Conservation (phyloP, 2,797 vertebrate species). For the Masticophis lateralis region DNA sequence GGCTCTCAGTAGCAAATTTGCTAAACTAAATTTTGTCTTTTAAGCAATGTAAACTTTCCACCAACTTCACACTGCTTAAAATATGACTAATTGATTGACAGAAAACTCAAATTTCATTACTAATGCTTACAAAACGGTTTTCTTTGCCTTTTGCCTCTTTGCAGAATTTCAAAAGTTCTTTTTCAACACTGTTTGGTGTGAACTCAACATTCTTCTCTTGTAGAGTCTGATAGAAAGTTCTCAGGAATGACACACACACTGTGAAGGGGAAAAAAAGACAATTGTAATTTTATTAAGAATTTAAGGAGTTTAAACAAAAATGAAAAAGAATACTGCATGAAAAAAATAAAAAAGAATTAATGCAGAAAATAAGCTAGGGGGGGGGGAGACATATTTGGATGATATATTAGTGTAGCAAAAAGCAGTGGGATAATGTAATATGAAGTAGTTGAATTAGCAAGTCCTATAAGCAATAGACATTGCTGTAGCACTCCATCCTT, state of each 20-base stretch:
- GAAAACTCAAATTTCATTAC: not conserved
- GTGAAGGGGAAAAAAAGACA: slow-evolving; percentile 51
- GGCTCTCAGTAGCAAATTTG: not conserved
- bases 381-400: not conserved
- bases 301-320: not conserved
- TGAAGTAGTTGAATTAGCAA: not conserved
- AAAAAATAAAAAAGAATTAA: not conserved
- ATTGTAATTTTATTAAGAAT: not conserved
- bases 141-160: slow-evolving; percentile 91
- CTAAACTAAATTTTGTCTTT: not conserved
- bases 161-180: slow-evolving; percentile 82
- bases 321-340: no score
- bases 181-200: slow-evolving; percentile 81
- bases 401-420: not conserved
- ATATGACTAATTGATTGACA: not conserved
- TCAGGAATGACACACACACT: slow-evolving; percentile 90
- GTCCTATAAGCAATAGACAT: not conserved
- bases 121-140: slow-evolving; percentile 87
- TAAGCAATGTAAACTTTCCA: not conserved
- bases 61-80: not conserved
- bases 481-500: not conserved
- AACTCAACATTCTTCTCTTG: slow-evolving; percentile 81
- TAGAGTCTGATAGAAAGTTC: slow-evolving; percentile 86
- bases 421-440: not conserved
- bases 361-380: not conserved